Evolutionary conservation across 2,113 vertebrate genomes (phyloP).

Genomic region (Pseudopipra pipra): DNA sequence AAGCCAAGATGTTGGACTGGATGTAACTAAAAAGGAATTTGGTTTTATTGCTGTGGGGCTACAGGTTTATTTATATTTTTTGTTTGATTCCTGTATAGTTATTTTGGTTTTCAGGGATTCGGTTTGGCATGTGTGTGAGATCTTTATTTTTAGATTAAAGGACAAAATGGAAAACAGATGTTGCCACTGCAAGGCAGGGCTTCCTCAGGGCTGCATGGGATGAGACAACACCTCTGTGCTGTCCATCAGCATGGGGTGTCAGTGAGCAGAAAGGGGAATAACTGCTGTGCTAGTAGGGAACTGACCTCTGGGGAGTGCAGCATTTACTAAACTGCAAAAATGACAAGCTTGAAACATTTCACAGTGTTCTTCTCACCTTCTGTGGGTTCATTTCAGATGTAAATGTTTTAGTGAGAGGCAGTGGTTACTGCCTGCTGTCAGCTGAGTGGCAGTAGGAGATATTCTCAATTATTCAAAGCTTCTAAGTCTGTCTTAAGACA

Average conservation of each 20-base stretch:
- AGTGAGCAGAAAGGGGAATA: background rate
- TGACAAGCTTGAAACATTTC: background rate
- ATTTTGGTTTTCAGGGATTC: conserved; percentile 66
- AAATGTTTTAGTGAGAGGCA: background rate
- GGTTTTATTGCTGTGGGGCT: conserved; percentile 43
- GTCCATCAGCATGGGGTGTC: background rate
- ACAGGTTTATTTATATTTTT: conserved; percentile 66
- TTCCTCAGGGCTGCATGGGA: background rate
- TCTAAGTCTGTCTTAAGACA: background rate
- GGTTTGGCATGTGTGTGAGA: conserved; percentile 53
- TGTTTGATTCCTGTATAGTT: conserved; percentile 39
- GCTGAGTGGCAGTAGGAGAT: background rate
- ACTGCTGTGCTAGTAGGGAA: background rate
- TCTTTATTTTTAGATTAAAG: conserved; percentile 68
- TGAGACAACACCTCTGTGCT: background rate
- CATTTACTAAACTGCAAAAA: background rate
- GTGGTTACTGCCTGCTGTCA: background rate
- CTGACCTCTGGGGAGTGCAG: background rate
- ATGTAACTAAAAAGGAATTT: conserved; percentile 54
- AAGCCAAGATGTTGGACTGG: conserved; percentile 17
- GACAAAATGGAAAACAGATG: conserved; percentile 66
- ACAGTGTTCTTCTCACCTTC: background rate
- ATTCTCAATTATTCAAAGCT: background rate
- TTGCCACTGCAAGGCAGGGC: background rate
- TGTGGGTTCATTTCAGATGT: background rate